Conservation (phyloP, 2,888 invertebrate species). For the Ormyrus nitidulus region DNA sequence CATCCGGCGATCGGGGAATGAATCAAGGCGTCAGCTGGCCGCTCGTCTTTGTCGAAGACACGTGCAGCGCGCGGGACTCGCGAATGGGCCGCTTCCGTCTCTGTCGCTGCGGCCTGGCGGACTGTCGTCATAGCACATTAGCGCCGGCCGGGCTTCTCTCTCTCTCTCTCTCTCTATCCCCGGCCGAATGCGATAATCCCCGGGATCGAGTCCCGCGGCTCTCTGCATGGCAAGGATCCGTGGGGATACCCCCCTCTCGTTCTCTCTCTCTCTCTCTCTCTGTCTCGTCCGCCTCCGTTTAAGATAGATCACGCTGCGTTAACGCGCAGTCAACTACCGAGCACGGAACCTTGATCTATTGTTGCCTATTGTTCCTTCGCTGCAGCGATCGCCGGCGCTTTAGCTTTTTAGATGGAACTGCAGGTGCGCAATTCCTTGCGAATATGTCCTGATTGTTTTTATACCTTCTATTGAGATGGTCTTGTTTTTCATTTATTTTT, state of each 20-base stretch:
- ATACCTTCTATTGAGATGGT: too few species aligned
- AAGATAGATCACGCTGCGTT: slow-evolving; percentile 10
- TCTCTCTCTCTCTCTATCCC: neutral
- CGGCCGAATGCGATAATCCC: slow-evolving; percentile 7
- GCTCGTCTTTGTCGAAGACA: slow-evolving; percentile 12
- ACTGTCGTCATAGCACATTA: slow-evolving; percentile 34
- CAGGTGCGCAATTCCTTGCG: too few species aligned
- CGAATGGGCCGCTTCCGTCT: neutral
- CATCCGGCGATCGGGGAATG: too few species aligned
- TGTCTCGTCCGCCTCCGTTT: slow-evolving; percentile 7
- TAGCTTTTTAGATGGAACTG: too few species aligned
- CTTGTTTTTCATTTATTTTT: too few species aligned
- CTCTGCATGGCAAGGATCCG: neutral
- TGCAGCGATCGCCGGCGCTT: too few species aligned
- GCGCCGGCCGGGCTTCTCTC: neutral
- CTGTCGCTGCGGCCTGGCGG: neutral
- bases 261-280: neutral
- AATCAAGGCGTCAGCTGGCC: too few species aligned
- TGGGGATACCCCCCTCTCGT: too few species aligned
- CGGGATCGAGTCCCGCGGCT: neutral
- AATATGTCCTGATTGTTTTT: too few species aligned
- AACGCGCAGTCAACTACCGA: neutral
- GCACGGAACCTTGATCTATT: neutral
- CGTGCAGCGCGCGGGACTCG: neutral
- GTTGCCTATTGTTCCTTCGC: neutral